Base-by-base conservation (phyloP, 2,797 vertebrate species). In the Crypturellus tataupa region DNA sequence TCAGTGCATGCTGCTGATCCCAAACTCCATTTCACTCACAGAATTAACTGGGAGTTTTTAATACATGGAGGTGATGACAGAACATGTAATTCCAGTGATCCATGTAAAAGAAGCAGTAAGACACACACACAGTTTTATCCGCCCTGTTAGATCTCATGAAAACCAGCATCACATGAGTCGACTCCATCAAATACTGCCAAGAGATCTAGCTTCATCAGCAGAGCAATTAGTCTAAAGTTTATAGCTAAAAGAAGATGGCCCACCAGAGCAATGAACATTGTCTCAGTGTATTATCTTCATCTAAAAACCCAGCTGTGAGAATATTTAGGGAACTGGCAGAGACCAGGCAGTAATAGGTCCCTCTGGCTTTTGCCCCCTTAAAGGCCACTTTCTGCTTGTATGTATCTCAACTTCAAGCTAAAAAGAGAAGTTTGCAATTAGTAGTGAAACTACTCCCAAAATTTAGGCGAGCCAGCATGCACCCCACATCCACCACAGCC, bases 231-330 rank as follows among this genome's bases (percentile, higher is more conserved):
- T 85, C 46, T 55, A 42, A 44, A 81, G n/a, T 68, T 93, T 89
- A 24, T 15, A 53, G 51, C 27, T 58, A 49, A 70, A 89, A 83
- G 47, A 71, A 89, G 33, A 70, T 62, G 78, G 56, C 47, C 18
- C 68, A 90, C 25, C 37, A 91, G 33, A 92, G 67, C 69, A 92
- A 89, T 67, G 24, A 80, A 11, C 11, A 17, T 15, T 42, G n/a
- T 83, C 80, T 84, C 47, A 33, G 10, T 39, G n/a, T 68, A 89
- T 68, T 62, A 90, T 37, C 81, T 87, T 62, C 15, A 70, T 51
- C 64, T 80, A 92, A 91, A 95, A 88, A 46, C 11, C 27, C 64
- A 90, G 33, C 9, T 49, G 53, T 78, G 63, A 89, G 58, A 87
- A 44, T 49, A 42, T 62, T 55, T 93, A 31, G 37, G 49, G 53